Evolutionary conservation across 2,888 invertebrate species (phyloP), one percentile per base, ranked within the genome.

Genomic region (Harpalus rufipes): DNA sequence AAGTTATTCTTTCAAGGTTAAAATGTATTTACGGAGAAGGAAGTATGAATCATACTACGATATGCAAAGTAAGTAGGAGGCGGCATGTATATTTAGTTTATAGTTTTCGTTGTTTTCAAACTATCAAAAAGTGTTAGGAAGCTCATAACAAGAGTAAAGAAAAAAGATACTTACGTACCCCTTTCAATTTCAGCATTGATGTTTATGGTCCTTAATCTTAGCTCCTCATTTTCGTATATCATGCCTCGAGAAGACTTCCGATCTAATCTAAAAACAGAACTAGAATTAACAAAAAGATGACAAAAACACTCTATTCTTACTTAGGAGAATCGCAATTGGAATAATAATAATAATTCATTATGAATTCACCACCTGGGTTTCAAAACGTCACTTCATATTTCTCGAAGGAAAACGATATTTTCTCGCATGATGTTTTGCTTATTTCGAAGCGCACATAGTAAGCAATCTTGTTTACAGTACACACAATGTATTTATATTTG

Each of bases 161-260:
- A 12, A 51, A 51, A 51, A 18, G 12, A 78, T 78, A 63, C 63
- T 63, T 21, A 86, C 87, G 91, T 92, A 96, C 97, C 97, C 94
- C 96, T 93, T 91, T 97, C 97, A 78, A 97, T 96, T 93, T 97
- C 97, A 85, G 97, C 97, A 90, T 97, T 97, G 89, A 97, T 97
- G 89, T 97, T 96, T 90, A 97, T 97, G 51, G 97, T 97, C 88
- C 97, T 94, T 90, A 97, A 92, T 87, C 97, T 93, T 81, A 97
- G 92, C 91, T 97, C 97, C 90, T 97, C 97, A 93, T 97, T 97
- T 92, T 97, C 97, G 92, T 96, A 97, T 88, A 97, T 95, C 97
- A 97, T 97, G 87, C 97, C 97, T 90, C 97, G 95, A 87, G 97
- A 97, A 82, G 97, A 97, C 92, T 96, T 96, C 89, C 97, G 94